phyloP scores from a whole-genome alignment of 2,113 vertebrate species.

The Xyrauchen texanus region DNA sequence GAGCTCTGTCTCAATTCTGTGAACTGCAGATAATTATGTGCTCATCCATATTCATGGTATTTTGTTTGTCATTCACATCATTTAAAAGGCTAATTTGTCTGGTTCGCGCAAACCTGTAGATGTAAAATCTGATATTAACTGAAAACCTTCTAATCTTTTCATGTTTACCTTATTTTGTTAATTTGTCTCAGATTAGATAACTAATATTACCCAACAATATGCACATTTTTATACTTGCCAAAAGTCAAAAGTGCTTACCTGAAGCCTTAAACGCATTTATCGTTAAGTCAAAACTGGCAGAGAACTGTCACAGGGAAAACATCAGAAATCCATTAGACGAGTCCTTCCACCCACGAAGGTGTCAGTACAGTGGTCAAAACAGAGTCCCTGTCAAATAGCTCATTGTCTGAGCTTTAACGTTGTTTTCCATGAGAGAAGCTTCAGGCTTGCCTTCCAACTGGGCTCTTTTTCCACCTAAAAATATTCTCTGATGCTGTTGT shows the following conservation, averaged over 20 bases:
- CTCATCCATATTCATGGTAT: constrained; percentile 32
- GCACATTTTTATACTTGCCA: neutral
- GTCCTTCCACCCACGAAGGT: neutral
- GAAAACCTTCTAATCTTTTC: neutral
- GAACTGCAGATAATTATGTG: neutral
- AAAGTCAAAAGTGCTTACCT: neutral
- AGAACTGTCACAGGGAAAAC: neutral
- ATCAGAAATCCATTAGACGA: constrained; percentile 26
- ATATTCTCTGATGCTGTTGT: neutral
- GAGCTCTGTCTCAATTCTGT: neutral
- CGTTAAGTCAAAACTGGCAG: too few relatives aligned
- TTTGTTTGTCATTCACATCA: constrained; percentile 18
- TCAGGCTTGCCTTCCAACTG: neutral
- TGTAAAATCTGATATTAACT: neutral
- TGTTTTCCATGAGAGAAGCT: neutral
- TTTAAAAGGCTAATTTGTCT: constrained; percentile 33
- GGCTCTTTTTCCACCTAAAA: neutral
- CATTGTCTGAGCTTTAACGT: neutral
- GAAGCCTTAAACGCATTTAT: too few relatives aligned
- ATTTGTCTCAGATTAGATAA: neutral
- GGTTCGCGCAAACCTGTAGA: neutral
- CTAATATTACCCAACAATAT: neutral
- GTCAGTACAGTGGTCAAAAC: constrained; percentile 32
- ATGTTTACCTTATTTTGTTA: neutral
- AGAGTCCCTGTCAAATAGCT: neutral